These are phyloP conservation scores for Medauroidea extradentata DNA, from an alignment of 1,140 invertebrate species.

Conservation along the genomic window DNA sequence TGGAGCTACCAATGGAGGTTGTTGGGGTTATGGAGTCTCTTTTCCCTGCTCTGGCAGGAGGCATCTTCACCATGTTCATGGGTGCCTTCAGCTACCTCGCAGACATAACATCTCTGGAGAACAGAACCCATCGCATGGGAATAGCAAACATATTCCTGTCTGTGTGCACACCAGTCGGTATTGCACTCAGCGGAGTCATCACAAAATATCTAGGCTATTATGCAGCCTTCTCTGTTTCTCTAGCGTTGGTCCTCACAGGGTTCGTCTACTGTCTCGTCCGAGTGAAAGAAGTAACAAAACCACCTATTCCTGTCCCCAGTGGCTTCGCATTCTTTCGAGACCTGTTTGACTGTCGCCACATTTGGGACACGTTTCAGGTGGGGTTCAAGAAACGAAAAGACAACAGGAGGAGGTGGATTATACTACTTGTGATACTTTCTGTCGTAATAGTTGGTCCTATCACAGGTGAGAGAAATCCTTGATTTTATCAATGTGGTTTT, in stretches of 20 bases:
- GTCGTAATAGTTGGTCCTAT: slow-evolving; percentile 78
- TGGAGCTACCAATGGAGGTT: slow-evolving; percentile 67
- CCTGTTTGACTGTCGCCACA: slow-evolving; percentile 68
- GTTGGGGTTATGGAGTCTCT: slow-evolving; percentile 64
- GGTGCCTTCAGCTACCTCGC: slow-evolving; percentile 85
- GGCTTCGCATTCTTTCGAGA: slow-evolving; percentile 40
- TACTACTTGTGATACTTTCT: slow-evolving; percentile 69
- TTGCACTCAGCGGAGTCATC: slow-evolving; percentile 67
- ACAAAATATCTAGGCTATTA: slow-evolving; percentile 70
- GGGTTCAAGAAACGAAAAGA: slow-evolving; percentile 69
- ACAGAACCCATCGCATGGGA: slow-evolving; percentile 74
- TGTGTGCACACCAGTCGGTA: slow-evolving; percentile 71
- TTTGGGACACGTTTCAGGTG: slow-evolving; percentile 66
- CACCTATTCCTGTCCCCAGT: neutral
- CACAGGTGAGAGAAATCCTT: slow-evolving; percentile 69
- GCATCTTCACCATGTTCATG: slow-evolving; percentile 86
- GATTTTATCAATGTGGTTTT: no score
- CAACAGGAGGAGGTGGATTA: slow-evolving; percentile 62
- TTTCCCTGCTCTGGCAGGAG: slow-evolving; percentile 73
- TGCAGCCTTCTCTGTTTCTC: slow-evolving; percentile 70
- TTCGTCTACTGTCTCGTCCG: slow-evolving; percentile 61
- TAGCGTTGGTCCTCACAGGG: slow-evolving; percentile 63
- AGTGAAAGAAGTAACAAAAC: neutral
- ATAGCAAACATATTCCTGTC: slow-evolving; percentile 79
- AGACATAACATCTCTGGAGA: slow-evolving; percentile 75